Percentiles rank a stretch among this genome's conserved stretches.
These are phyloP conservation scores for Sicus ferrugineus DNA, from an alignment of 2,888 invertebrate genomes.

Conservation along the genomic window DNA sequence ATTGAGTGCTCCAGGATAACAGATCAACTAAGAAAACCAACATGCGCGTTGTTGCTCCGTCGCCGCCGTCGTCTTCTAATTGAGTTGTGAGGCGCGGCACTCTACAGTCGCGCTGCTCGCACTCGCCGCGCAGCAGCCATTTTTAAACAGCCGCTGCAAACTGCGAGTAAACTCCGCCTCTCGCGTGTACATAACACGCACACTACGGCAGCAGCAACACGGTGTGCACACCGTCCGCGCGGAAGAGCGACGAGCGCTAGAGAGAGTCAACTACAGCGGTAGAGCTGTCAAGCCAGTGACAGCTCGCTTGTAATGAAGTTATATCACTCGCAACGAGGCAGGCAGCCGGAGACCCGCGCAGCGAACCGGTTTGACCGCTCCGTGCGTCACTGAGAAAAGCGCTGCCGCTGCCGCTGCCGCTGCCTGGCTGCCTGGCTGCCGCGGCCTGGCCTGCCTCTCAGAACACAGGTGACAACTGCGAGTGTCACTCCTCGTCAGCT, in stretches of 20 bases:
- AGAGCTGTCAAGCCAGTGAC: conserved; percentile 55
- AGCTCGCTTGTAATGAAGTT: conserved; percentile 53
- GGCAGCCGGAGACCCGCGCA: conserved; percentile 31
- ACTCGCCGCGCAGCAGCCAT: conserved; percentile 46
- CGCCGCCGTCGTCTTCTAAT: conserved; percentile 27
- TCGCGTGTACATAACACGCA: conserved; percentile 36
- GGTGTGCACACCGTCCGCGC: not conserved
- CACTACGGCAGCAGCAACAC: conserved; percentile 18
- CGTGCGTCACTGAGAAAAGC: not conserved
- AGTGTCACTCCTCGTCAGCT: conserved; percentile 55
- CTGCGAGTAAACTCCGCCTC: conserved; percentile 37
- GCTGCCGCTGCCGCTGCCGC: not conserved
- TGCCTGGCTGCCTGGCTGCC: conserved; percentile 42
- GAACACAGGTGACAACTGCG: conserved; percentile 65
- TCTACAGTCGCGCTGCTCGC: conserved; percentile 5
- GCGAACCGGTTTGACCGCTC: conserved; percentile 25
- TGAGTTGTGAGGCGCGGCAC: conserved; percentile 31
- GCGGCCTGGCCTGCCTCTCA: conserved; percentile 53
- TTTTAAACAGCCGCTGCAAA: conserved; percentile 40
- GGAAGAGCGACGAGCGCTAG: conserved; percentile 2
- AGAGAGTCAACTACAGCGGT: conserved; percentile 39
- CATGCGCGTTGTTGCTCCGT: conserved; percentile 34
- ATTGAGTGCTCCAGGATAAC: conserved; percentile 40
- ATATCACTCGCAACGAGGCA: conserved; percentile 56
- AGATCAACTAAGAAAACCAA: conserved; percentile 51